Base-by-base conservation (phyloP, 92 coral and sea anemone species). In the Pocillopora grandis region DNA sequence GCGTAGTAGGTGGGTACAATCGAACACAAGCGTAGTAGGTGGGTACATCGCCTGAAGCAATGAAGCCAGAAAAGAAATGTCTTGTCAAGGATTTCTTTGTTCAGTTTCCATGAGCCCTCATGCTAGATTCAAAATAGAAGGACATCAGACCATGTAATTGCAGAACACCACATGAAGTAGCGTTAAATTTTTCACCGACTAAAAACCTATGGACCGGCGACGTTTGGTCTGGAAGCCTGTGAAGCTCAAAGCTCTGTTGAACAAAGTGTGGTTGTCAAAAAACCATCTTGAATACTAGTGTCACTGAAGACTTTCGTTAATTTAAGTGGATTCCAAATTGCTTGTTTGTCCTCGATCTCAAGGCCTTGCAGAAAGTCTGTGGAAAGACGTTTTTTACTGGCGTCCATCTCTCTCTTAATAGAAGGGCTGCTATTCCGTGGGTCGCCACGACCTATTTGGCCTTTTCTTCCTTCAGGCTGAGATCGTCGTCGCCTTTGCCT, bases 231-330 rank as follows among this genome's bases (percentile, higher is more conserved):
- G 10, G 7, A 18, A 20, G 8, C 1, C 42, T 48, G n/a, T 15
- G 4, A 17, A 56, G 31, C 55, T 81, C 77, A 81, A 17, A 81
- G 85, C n/a, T 81, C 85, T 0, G 85, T 81, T 59, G 85, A 81
- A 71, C 85, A 81, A 33, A 81, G 69, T 10, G 85, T 81, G 20
- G 85, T 81, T 17, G 85, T 71, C 14, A 71, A 77, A 9, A 17
- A 36, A 8, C 77, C 85, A 48, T 72, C 76, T 59, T 81, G 69
- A 15, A 81, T 12, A 10, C 85, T 71, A 0, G 85, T 81, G n/a
- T 60, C 85, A 37, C 58, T 59, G 48, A 58, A 70, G 58, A 59
- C 20, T 70, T 69, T 42, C 52, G 17, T 80, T 58, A 69, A 20
- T n/a, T 59, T 12, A 58, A 59, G 18, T 2, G 27, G 37, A 57